These are phyloP conservation scores for Vidua macroura DNA, from an alignment of 2,113 vertebrate genomes.

Conservation along the genomic window DNA sequence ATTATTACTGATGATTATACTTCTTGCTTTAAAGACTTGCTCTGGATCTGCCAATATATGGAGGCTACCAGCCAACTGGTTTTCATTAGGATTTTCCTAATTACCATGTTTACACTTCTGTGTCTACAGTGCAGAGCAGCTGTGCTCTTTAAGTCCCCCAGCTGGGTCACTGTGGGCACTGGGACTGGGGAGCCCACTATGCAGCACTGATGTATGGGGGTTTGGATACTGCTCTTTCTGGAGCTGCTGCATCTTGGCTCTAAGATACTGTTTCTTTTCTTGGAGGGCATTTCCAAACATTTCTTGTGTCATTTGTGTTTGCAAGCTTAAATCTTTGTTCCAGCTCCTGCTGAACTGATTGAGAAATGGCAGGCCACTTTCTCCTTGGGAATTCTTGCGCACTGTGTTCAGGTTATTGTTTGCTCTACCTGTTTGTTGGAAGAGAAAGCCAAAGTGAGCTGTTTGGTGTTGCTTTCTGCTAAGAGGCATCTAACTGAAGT, in stretches of 20 bases:
- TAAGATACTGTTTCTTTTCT: neutral
- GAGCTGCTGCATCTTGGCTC: neutral
- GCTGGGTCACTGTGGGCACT: neutral
- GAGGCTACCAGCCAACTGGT: neutral
- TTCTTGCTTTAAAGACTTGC: neutral
- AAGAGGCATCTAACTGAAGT: conserved; percentile 21
- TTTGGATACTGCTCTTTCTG: neutral
- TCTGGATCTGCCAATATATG: neutral
- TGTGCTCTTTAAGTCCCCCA: neutral
- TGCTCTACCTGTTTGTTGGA: neutral
- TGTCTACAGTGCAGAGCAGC: neutral
- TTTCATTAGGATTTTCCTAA: neutral
- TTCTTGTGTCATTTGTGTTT: neutral
- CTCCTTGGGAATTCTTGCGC: neutral
- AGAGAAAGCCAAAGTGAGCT: neutral
- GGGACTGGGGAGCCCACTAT: neutral
- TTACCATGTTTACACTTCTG: neutral
- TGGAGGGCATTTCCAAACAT: neutral
- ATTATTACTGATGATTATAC: neutral
- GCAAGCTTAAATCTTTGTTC: conserved; percentile 15
- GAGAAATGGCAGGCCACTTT: neutral
- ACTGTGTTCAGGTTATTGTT: neutral
- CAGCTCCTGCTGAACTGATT: neutral
- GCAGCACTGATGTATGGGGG: neutral
- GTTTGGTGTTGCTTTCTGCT: conserved; percentile 1